A percentile compares a stretch with the other conserved stretches of the same genome.
These are phyloP conservation scores for Drepana falcataria DNA, from an alignment of 2,888 invertebrate species.

Conservation along the genomic window DNA sequence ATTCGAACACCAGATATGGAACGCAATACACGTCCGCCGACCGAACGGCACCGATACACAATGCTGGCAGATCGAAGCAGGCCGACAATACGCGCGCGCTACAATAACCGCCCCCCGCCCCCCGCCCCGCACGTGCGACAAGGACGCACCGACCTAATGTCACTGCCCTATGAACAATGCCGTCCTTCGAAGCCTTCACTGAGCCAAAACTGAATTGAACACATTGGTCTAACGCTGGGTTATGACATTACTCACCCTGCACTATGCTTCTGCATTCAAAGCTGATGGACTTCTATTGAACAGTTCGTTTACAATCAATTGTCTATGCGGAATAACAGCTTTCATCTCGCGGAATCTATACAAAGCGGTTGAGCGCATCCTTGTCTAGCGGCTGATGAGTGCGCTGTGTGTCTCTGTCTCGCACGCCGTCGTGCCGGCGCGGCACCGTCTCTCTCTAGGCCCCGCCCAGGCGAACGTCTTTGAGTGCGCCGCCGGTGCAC, in stretches of 20 bases:
- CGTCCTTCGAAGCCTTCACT: slow-evolving; percentile 49
- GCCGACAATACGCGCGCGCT: slow-evolving; percentile 77
- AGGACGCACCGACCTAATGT: slow-evolving; percentile 76
- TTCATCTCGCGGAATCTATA: slow-evolving; percentile 70
- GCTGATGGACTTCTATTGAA: slow-evolving; percentile 36
- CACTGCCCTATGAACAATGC: slow-evolving; percentile 77
- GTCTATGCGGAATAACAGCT: slow-evolving; percentile 72
- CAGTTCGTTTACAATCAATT: slow-evolving; percentile 62
- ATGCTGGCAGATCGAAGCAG: slow-evolving; percentile 76
- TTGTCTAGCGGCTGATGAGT: slow-evolving; percentile 70
- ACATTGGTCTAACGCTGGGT: slow-evolving; percentile 16
- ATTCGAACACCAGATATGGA: slow-evolving; percentile 34
- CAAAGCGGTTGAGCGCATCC: slow-evolving; percentile 72
- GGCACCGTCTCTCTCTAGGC: slow-evolving; percentile 65
- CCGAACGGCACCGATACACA: slow-evolving; percentile 66
- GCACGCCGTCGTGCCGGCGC: slow-evolving; percentile 46
- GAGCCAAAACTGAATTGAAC: slow-evolving; percentile 42
- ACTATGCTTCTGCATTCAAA: slow-evolving; percentile 23
- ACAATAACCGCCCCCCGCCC: slow-evolving; percentile 73
- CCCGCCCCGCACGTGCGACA: slow-evolving; percentile 66
- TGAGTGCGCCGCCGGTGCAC: slow-evolving; percentile 44
- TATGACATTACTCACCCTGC: slow-evolving; percentile 5
- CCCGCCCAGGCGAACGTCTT: slow-evolving; percentile 68
- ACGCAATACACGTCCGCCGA: slow-evolving; percentile 54
- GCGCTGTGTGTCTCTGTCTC: slow-evolving; percentile 50